phyloP scores from a whole-genome alignment of 2,888 invertebrate genomes.

The Rhodophaea formosa region DNA sequence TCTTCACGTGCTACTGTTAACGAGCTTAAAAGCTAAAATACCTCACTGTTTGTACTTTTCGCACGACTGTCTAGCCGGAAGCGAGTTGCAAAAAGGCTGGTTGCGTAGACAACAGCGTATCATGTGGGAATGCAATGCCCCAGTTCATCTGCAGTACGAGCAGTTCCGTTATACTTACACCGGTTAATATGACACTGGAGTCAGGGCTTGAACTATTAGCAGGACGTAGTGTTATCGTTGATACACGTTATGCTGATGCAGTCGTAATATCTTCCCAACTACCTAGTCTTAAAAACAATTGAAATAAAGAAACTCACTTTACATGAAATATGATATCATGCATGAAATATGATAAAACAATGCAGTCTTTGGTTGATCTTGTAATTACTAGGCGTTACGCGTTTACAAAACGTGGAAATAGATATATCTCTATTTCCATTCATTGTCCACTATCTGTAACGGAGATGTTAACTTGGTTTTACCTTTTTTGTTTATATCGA shows the following conservation, averaged over 20 bases:
- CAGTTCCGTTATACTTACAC: conserved; percentile 46
- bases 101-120: conserved; percentile 59
- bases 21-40: conserved; percentile 11
- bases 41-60: conserved; percentile 31
- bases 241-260: neutral
- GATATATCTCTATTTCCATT: no score
- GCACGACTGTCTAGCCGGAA: conserved; percentile 52
- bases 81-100: conserved; percentile 57
- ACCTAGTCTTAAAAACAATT: no score
- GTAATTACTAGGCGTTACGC: no score
- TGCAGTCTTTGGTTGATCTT: no score
- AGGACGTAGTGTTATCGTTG: neutral
- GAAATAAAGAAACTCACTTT: no score
- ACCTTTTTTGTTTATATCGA: no score
- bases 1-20: neutral
- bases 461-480: no score
- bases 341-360: no score
- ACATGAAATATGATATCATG: no score
- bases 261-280: neutral
- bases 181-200: conserved; percentile 34
- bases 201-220: conserved; percentile 2
- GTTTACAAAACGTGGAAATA: no score
- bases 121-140: conserved; percentile 74
- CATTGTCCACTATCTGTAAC: no score
- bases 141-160: conserved; percentile 58